Evolutionary conservation across 37 sponge, comb jelly and placozoan genomes (phyloP).

Genomic region (Hexactinellida sp.): DNA sequence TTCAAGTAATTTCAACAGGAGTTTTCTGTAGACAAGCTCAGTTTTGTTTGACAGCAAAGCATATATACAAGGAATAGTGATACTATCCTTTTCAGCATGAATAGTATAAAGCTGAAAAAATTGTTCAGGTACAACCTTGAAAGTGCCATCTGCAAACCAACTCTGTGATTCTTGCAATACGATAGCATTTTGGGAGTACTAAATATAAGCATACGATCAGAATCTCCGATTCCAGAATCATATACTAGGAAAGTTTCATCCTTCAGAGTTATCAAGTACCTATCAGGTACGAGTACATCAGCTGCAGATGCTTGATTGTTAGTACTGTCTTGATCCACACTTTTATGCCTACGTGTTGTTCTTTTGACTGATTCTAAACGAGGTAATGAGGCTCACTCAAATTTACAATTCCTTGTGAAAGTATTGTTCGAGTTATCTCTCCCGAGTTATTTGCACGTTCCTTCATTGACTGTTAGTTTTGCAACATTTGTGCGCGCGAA

Average conservation of each 20-base stretch:
- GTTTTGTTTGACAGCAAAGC: not conserved
- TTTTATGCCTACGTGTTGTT: not conserved
- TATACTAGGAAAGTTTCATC: not conserved
- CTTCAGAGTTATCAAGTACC: not conserved
- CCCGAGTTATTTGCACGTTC: not conserved
- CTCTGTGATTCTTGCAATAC: not conserved
- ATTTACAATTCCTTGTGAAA: not conserved
- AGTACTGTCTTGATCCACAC: not conserved
- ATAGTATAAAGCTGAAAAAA: not conserved
- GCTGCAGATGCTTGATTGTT: not conserved
- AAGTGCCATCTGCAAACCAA: not conserved
- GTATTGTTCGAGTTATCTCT: not conserved
- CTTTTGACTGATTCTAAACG: not conserved
- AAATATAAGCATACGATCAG: not conserved
- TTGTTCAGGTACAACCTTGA: slow-evolving; percentile 11
- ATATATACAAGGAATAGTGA: not conserved
- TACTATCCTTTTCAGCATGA: not conserved
- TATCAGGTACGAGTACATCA: not conserved
- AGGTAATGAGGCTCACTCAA: not conserved
- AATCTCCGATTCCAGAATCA: slow-evolving; percentile 1
- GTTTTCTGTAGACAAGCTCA: not conserved
- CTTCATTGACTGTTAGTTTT: not conserved
- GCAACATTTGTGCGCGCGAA: not conserved
- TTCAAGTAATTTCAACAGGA: not conserved
- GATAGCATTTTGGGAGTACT: not conserved